phyloP scores from a whole-genome alignment of 2,797 vertebrate species.

The Sphenodon punctatus region DNA sequence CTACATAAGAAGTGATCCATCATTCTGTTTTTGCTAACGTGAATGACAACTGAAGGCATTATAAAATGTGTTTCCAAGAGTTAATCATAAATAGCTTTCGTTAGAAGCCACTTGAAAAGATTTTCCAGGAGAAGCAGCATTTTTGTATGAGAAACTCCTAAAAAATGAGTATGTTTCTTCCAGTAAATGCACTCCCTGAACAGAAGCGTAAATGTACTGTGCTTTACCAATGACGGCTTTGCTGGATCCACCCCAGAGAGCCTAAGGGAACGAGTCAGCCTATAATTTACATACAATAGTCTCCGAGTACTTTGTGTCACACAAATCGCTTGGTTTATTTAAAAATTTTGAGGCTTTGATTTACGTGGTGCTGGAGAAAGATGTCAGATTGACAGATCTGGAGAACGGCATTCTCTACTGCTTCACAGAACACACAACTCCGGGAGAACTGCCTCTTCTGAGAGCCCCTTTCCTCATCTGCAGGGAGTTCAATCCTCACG shows the following conservation, averaged over 20 bases:
- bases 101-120: not conserved
- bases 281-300: slow-evolving; percentile 41
- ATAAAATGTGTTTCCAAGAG: not conserved
- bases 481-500: slow-evolving; percentile 2
- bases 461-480: slow-evolving; percentile 21
- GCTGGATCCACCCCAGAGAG: not conserved
- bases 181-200: not conserved
- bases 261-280: slow-evolving; percentile 24
- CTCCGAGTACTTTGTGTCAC: not conserved
- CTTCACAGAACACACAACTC: not conserved
- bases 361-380: not conserved
- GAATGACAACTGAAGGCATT: not conserved
- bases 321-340: slow-evolving; percentile 29
- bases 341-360: not conserved
- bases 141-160: not conserved
- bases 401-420: slow-evolving; percentile 11
- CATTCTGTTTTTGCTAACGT: not conserved
- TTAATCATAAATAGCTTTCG: not conserved
- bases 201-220: not conserved
- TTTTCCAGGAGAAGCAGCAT: not conserved
- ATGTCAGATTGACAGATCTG: slow-evolving; percentile 32
- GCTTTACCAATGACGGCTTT: slow-evolving; percentile 24
- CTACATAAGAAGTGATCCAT: not conserved
- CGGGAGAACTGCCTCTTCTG: too few species aligned
- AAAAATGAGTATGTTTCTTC: not conserved